Evolutionary conservation across 2,113 vertebrate genomes (phyloP), one percentile per base, ranked within the genome.

Genomic region (Alouatta palliata): DNA sequence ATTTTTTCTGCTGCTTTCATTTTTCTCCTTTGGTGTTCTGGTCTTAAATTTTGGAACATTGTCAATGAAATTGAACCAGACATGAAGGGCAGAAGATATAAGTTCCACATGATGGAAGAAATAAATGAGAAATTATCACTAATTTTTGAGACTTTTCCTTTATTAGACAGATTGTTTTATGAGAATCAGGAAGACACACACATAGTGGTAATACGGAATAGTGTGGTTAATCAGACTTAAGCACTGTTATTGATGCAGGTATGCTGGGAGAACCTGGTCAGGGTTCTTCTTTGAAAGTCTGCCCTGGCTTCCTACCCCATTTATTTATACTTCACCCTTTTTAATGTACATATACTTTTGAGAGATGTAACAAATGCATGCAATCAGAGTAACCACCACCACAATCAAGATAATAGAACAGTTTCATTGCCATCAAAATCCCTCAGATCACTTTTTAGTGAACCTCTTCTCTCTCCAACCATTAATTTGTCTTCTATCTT

Each of bases 91-190:
- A 75, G 35, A 83, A 76, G 19, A 8, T 75, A 8, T 35, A 90
- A 82, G 40, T 91, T 86, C 54, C 16, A 23, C 3, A 32, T 81
- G 16, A 73, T 92, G 49, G 21, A 66, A 84, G 52, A 95, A 76
- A 58, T 68, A 76, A 84, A 82, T 82, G 70, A 27, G 23, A 92
- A 93, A 6, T 17, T 70, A 5, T 80, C 10, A 64, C 7, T 90
- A 47, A 54, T 91, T 79, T 92, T 91, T 88, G 49, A 95, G 68
- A 92, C 54, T 79, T 76, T 84, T n/a, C 35, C 32, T 91, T 95
- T 83, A 49, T 64, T 87, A 56, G 17, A 70, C 10, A 89, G 25
- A 58, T 68, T 94, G 40, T 91, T 64, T 88, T 23, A 32, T 80
- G 52, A 79, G 52, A 87, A 68, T 94, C 10, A 64, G 66, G 35